A percentile compares a stretch with the other conserved stretches of the same genome.
Evolutionary conservation across 1,140 invertebrate species (phyloP).

Genomic region (Zaprionus inermis): DNA sequence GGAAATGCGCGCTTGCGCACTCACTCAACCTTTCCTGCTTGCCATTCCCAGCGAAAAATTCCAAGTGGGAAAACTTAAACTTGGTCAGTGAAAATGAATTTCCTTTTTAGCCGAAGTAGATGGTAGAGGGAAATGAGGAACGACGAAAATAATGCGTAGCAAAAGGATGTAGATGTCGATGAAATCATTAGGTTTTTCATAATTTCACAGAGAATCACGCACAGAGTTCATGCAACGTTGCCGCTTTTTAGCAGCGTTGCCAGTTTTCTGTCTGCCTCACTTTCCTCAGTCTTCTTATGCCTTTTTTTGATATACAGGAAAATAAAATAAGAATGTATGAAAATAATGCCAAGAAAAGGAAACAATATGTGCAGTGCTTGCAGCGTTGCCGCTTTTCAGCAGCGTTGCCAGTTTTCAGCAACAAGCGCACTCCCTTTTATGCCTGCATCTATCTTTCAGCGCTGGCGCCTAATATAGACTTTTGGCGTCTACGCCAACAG

Average conservation of each 20-base stretch:
- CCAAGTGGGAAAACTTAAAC: constrained; percentile 22
- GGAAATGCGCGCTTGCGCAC: constrained; percentile 27
- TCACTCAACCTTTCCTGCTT: constrained; percentile 62
- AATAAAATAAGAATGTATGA: no score
- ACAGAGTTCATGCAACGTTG: not conserved
- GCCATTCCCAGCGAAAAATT: constrained; percentile 42
- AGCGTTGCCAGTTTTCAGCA: not conserved
- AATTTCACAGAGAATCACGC: constrained; percentile 18
- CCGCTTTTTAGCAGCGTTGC: not conserved
- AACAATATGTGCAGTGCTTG: not conserved
- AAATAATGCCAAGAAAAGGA: no score
- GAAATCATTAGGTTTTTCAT: constrained; percentile 26
- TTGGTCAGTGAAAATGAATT: constrained; percentile 69
- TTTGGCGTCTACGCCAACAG: constrained; percentile 45
- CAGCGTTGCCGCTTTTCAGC: not conserved
- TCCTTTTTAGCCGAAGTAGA: constrained; percentile 41
- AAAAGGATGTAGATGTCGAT: constrained; percentile 46
- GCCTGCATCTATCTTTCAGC: not conserved
- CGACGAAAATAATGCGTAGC: constrained; percentile 1
- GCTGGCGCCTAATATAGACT: constrained; percentile 58
- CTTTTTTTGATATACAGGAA: no score
- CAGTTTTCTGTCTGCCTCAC: not conserved
- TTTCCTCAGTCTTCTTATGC: no score
- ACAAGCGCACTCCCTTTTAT: not conserved
- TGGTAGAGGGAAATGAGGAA: constrained; percentile 1